A percentile compares a stretch with the other conserved stretches of the same genome.
Conservation (phyloP, 2,888 invertebrate species). For the Dolomedes plantarius region DNA sequence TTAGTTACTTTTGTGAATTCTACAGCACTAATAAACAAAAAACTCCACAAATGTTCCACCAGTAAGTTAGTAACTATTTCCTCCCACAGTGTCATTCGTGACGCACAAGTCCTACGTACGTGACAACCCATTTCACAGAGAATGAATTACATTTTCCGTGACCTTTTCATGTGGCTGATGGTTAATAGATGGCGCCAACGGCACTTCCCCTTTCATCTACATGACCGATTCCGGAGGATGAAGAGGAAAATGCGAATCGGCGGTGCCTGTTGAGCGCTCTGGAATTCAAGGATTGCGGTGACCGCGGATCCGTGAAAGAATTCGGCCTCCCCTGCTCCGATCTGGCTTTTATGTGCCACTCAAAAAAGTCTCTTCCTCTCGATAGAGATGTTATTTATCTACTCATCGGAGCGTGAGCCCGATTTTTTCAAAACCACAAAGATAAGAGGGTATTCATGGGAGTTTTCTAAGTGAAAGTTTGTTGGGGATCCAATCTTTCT, state of each 20-base stretch:
- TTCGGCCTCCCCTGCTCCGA: conserved; percentile 50
- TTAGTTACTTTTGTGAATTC: no score
- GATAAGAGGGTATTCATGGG: neutral
- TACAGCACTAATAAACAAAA: no score
- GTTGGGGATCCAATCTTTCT: neutral
- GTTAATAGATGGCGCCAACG: conserved; percentile 48
- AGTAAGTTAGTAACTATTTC: no score
- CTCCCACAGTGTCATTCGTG: no score
- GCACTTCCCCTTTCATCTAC: conserved; percentile 15
- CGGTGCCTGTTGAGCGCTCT: conserved; percentile 61
- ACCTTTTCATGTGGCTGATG: neutral
- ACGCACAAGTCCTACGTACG: no score
- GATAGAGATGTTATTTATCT: conserved; percentile 65
- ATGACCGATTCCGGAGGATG: conserved; percentile 33
- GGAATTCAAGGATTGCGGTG: conserved; percentile 54
- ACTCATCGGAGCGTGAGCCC: conserved; percentile 28
- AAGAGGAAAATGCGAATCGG: conserved; percentile 44
- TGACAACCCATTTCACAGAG: no score
- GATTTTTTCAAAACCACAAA: conserved; percentile 5
- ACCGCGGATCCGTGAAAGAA: conserved; percentile 54
- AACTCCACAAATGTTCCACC: no score
- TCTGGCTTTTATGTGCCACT: conserved; percentile 69
- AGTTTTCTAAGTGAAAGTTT: neutral
- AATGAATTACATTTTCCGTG: no score
- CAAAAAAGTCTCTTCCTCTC: conserved; percentile 54